A percentile compares a stretch with the other conserved stretches of the same genome.
Conservation (phyloP, 2,888 invertebrate genomes). For the Nemotelus pantherinus region DNA sequence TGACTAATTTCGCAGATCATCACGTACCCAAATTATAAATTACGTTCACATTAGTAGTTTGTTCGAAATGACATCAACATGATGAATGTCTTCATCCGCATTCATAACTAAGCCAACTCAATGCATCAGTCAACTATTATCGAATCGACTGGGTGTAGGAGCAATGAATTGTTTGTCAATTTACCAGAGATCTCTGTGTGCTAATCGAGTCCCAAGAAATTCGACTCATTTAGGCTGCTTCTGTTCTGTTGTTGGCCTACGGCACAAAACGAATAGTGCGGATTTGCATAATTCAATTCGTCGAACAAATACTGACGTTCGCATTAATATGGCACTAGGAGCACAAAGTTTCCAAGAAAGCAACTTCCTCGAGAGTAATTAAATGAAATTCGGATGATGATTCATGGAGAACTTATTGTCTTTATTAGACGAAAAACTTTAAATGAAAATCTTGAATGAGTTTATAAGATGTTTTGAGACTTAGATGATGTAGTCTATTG, state of each 20-base stretch:
- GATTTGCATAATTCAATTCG: slow-evolving; percentile 35
- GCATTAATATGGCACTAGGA: background rate
- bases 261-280: background rate
- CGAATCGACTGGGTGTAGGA: background rate
- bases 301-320: background rate
- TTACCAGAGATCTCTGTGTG: slow-evolving; percentile 4
- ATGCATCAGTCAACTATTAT: background rate
- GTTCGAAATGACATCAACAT: slow-evolving; percentile 20
- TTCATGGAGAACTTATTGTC: slow-evolving; percentile 8
- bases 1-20: slow-evolving; percentile 1
- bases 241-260: background rate
- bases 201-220: slow-evolving; percentile 23
- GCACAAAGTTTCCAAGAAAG: slow-evolving; percentile 7
- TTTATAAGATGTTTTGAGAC: no score
- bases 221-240: background rate
- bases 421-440: background rate
- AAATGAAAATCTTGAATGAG: background rate
- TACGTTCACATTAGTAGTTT: background rate
- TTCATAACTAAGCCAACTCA: background rate
- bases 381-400: slow-evolving; percentile 23
- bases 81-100: slow-evolving; percentile 29
- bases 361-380: slow-evolving; percentile 1
- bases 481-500: no score
- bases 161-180: slow-evolving; percentile 28
- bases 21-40: background rate